Percentiles rank a stretch among this genome's conserved stretches.
Conservation (phyloP, 2,888 invertebrate genomes). For the Eristalis intricaria region DNA sequence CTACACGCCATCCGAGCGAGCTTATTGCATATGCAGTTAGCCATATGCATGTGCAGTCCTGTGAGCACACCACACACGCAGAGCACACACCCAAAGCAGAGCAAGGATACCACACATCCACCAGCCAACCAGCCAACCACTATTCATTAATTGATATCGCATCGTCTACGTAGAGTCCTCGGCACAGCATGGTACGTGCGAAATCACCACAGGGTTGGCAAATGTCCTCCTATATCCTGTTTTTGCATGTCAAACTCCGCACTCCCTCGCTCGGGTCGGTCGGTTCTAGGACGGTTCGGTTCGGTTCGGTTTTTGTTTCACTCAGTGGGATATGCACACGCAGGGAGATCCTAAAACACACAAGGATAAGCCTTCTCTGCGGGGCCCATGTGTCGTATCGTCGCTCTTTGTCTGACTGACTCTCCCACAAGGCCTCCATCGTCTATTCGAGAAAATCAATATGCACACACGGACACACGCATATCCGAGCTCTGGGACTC, state of each 20-base stretch:
- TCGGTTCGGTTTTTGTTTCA: slow-evolving; percentile 44
- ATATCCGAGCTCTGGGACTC: slow-evolving; percentile 43
- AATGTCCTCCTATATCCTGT: slow-evolving; percentile 65
- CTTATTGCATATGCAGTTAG: slow-evolving; percentile 66
- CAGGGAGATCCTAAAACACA: slow-evolving; percentile 52
- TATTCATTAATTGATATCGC: slow-evolving; percentile 80
- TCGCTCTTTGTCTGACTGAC: slow-evolving; percentile 10
- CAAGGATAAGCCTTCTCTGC: slow-evolving; percentile 51
- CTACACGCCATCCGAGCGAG: slow-evolving; percentile 24
- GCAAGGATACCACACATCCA: slow-evolving; percentile 44
- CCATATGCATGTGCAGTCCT: slow-evolving; percentile 68
- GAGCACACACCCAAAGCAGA: slow-evolving; percentile 22
- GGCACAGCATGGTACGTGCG: slow-evolving; percentile 64
- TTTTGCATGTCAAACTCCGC: slow-evolving; percentile 58
- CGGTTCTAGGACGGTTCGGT: background rate
- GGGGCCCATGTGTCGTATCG: slow-evolving; percentile 6
- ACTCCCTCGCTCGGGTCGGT: slow-evolving; percentile 2
- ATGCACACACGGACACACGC: slow-evolving; percentile 65
- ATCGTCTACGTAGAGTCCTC: slow-evolving; percentile 71
- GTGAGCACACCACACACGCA: slow-evolving; percentile 23
- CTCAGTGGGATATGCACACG: slow-evolving; percentile 35
- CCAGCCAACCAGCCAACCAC: slow-evolving; percentile 66
- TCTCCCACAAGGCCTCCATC: slow-evolving; percentile 44
- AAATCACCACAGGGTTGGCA: slow-evolving; percentile 68
- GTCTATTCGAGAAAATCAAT: slow-evolving; percentile 54